phyloP scores from a whole-genome alignment of 2,888 invertebrate genomes.

The Buathra laborator region DNA sequence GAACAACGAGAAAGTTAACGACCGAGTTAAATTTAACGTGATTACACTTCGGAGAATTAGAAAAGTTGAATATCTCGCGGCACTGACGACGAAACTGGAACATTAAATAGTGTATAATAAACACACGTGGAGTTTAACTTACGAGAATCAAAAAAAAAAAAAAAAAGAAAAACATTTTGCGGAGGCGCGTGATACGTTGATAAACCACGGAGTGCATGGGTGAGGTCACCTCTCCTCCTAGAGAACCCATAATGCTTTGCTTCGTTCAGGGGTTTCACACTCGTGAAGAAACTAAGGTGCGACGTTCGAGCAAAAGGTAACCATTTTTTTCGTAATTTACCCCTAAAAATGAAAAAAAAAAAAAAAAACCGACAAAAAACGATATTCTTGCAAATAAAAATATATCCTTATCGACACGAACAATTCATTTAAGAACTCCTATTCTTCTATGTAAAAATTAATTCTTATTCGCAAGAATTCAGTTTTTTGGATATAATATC shows the following conservation, averaged over 20 bases:
- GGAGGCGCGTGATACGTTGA: slow-evolving; percentile 22
- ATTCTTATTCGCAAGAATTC: no score
- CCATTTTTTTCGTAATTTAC: neutral
- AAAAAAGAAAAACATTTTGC: slow-evolving; percentile 11
- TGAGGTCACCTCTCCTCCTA: slow-evolving; percentile 77
- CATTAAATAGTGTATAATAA: neutral
- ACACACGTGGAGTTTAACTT: neutral
- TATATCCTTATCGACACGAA: no score
- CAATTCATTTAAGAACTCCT: no score
- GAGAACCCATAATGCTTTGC: slow-evolving; percentile 89
- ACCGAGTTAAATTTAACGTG: neutral
- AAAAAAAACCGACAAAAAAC: no score
- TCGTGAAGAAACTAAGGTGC: slow-evolving; percentile 79
- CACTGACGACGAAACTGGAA: neutral
- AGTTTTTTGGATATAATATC: no score
- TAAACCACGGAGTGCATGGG: slow-evolving; percentile 75
- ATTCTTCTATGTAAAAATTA: no score
- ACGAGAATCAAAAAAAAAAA: slow-evolving; percentile 18
- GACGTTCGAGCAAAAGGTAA: slow-evolving; percentile 80
- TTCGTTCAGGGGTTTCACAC: slow-evolving; percentile 89
- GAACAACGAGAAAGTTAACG: slow-evolving; percentile 34
- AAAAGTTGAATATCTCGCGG: no score
- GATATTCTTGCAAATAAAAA: no score
- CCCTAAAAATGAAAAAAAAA: no score
- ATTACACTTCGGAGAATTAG: neutral